A percentile compares a stretch with the other conserved stretches of the same genome.
phyloP scores from a whole-genome alignment of 2,113 vertebrate genomes.

The Sinocyclocheilus anophthalmus region DNA sequence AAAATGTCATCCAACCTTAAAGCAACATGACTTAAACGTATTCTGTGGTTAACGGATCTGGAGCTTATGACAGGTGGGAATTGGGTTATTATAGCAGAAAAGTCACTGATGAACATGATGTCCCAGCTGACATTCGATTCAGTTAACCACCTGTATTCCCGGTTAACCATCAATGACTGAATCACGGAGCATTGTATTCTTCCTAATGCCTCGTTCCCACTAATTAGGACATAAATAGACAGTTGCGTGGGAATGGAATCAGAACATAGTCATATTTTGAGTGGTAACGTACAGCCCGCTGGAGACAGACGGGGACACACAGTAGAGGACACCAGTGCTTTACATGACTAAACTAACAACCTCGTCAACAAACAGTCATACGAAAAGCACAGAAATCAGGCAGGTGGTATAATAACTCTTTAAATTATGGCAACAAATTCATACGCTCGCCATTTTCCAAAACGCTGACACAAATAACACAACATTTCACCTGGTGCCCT shows the following conservation, averaged over 20 bases:
- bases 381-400: not conserved
- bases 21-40: not conserved
- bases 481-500: slow-evolving; percentile 77
- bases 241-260: not conserved
- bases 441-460: not conserved
- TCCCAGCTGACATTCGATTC: not conserved
- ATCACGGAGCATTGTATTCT: not conserved
- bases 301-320: slow-evolving; percentile 23
- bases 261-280: not conserved
- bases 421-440: not conserved
- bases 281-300: not conserved
- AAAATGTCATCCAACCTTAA: not conserved
- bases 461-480: not conserved
- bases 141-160: not conserved
- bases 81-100: not conserved
- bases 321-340: slow-evolving; percentile 51
- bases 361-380: not conserved
- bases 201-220: not conserved
- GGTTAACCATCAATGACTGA: not conserved
- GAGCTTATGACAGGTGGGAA: no score
- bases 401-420: no score
- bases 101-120: not conserved
- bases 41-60: no score
- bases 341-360: slow-evolving; percentile 1
- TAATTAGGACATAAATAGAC: not conserved